phyloP scores from a whole-genome alignment of 2,888 invertebrate genomes.

The Eugnorisma glareosa region DNA sequence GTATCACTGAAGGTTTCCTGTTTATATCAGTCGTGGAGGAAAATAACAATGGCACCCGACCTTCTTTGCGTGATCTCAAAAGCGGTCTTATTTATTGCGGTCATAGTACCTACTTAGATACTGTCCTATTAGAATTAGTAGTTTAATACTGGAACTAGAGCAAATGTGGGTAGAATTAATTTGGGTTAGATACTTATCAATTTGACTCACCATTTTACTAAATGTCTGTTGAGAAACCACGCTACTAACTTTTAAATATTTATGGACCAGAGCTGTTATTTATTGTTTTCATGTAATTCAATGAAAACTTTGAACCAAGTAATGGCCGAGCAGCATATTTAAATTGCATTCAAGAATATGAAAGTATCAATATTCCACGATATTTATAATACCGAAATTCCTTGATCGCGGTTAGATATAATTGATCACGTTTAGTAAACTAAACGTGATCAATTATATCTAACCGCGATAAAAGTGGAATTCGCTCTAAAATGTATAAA shows the following conservation, averaged over 20 bases:
- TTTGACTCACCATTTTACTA: background rate
- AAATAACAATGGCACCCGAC: constrained; percentile 35
- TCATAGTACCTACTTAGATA: constrained; percentile 3
- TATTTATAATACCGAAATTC: background rate
- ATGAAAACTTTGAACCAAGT: background rate
- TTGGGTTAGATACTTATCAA: background rate
- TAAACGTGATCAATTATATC: too few species aligned
- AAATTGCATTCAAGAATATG: background rate
- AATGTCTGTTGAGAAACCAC: background rate
- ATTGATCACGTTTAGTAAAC: background rate
- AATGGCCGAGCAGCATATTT: background rate
- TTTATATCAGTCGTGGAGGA: constrained; percentile 13
- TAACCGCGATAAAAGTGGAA: too few species aligned
- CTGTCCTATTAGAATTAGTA: constrained; percentile 13
- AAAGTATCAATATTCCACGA: background rate
- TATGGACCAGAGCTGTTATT: background rate
- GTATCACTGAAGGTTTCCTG: constrained; percentile 23
- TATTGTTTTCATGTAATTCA: background rate
- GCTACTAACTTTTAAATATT: background rate
- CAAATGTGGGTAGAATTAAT: constrained; percentile 18
- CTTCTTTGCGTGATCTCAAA: constrained; percentile 33
- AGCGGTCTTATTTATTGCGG: constrained; percentile 41
- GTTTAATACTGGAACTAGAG: constrained; percentile 3
- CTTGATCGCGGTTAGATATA: background rate
- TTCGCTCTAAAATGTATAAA: background rate